Conservation (phyloP, 1,140 invertebrate genomes). For the Drosophila repleta region DNA sequence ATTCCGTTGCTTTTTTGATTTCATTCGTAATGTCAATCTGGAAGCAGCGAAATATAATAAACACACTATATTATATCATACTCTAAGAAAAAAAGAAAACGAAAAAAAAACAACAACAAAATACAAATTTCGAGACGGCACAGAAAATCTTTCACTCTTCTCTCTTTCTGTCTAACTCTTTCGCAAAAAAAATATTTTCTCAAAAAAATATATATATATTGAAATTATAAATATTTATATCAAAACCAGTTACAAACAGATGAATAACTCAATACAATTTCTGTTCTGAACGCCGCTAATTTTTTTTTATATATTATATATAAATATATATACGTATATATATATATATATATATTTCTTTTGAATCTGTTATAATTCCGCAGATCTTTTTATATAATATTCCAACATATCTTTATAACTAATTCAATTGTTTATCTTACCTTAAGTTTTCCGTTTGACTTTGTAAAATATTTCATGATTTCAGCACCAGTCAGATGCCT, state of each 20-base stretch:
- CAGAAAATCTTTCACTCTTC: conserved; percentile 72
- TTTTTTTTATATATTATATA: conserved; percentile 41
- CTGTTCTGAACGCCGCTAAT: conserved; percentile 72
- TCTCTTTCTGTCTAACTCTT: conserved; percentile 64
- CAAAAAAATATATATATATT: conserved; percentile 15
- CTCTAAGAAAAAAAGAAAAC: conserved; percentile 35
- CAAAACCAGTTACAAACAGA: conserved; percentile 55
- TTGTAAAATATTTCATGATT: conserved; percentile 71
- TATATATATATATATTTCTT: conserved; percentile 23
- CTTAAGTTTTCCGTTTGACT: conserved; percentile 29
- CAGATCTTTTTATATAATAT: conserved; percentile 65
- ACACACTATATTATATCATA: conserved; percentile 42
- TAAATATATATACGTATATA: background rate
- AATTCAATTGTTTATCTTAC: conserved; percentile 10
- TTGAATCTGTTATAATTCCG: conserved; percentile 61
- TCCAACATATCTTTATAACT: conserved; percentile 44
- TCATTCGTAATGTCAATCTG: conserved; percentile 20
- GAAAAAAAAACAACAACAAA: conserved; percentile 9
- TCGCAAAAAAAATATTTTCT: conserved; percentile 71
- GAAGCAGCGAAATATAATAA: conserved; percentile 29
- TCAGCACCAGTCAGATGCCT: conserved; percentile 68
- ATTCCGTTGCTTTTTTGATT: conserved; percentile 35
- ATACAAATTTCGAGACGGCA: conserved; percentile 55
- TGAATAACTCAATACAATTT: conserved; percentile 54
- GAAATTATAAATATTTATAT: conserved; percentile 1